These are phyloP conservation scores for Litoditis marina DNA, from an alignment of 2,888 invertebrate genomes.

Conservation along the genomic window DNA sequence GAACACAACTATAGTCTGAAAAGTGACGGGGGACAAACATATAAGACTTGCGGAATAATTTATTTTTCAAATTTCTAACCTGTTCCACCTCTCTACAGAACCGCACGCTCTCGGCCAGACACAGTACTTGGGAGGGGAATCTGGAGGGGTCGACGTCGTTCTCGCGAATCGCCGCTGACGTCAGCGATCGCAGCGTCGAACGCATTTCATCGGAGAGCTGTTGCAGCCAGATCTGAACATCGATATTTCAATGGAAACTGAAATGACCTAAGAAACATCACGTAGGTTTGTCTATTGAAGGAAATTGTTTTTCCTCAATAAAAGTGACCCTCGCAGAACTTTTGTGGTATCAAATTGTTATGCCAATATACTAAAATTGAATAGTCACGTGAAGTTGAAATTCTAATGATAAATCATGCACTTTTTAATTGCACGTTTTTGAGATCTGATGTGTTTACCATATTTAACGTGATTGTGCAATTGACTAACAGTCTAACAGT, in stretches of 20 bases:
- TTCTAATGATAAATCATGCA: no score
- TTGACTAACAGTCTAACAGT: no score
- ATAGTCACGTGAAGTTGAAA: no score
- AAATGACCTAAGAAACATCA: neutral
- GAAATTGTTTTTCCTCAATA: neutral
- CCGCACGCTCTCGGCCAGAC: constrained; percentile 78
- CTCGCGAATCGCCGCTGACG: constrained; percentile 68
- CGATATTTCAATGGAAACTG: neutral
- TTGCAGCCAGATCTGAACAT: constrained; percentile 70
- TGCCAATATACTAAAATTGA: constrained; percentile 76
- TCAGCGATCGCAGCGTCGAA: constrained; percentile 72
- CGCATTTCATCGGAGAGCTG: constrained; percentile 81
- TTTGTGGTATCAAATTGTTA: constrained; percentile 19
- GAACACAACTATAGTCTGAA: no score
- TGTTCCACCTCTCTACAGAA: constrained; percentile 81
- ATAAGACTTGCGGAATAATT: neutral
- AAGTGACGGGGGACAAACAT: neutral
- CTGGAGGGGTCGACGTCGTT: constrained; percentile 69
- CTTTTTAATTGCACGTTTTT: no score
- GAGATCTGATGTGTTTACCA: no score
- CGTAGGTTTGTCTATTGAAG: no score
- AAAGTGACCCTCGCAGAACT: no score
- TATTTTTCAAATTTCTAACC: neutral
- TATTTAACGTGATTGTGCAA: no score
- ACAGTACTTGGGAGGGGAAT: constrained; percentile 78